These are phyloP conservation scores for Electrona antarctica DNA, from an alignment of 2,113 vertebrate genomes.

Conservation along the genomic window DNA sequence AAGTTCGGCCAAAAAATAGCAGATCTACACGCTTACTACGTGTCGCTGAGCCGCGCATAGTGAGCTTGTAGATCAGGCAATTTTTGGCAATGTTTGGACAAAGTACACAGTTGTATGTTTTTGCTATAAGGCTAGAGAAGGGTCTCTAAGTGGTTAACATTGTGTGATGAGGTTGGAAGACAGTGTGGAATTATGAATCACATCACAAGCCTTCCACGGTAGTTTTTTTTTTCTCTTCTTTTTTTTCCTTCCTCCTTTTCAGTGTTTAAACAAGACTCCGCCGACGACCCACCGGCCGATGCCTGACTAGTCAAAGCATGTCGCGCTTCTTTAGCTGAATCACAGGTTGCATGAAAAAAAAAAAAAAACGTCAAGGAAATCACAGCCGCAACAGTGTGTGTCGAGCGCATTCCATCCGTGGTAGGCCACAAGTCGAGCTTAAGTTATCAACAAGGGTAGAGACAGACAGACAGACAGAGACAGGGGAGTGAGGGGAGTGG, in stretches of 20 bases:
- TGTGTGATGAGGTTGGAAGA: constrained; percentile 56
- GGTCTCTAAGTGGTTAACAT: constrained; percentile 35
- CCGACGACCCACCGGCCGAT: constrained; percentile 45
- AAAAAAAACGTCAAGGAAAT: constrained; percentile 60
- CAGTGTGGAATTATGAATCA: constrained; percentile 45
- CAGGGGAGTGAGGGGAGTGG: not conserved
- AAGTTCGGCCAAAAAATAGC: no score
- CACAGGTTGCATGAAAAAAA: constrained; percentile 63
- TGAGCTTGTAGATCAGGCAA: no score
- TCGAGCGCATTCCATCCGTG: constrained; percentile 61
- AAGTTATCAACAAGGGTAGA: constrained; percentile 28
- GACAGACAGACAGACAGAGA: constrained; percentile 47
- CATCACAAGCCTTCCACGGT: constrained; percentile 29
- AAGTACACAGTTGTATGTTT: no score
- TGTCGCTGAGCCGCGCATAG: no score
- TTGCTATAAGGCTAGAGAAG: not conserved
- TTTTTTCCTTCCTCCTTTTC: not conserved
- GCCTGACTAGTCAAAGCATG: constrained; percentile 74
- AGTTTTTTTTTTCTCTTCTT: constrained; percentile 22
- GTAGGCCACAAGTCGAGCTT: constrained; percentile 34
- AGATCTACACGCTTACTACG: no score
- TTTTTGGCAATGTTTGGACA: no score
- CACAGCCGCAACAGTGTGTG: constrained; percentile 45
- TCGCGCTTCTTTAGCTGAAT: constrained; percentile 69
- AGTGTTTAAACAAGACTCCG: constrained; percentile 64